Evolutionary conservation across 1,140 invertebrate genomes (phyloP), one percentile per base, ranked within the genome.

Genomic region (Pomacea maculata): DNA sequence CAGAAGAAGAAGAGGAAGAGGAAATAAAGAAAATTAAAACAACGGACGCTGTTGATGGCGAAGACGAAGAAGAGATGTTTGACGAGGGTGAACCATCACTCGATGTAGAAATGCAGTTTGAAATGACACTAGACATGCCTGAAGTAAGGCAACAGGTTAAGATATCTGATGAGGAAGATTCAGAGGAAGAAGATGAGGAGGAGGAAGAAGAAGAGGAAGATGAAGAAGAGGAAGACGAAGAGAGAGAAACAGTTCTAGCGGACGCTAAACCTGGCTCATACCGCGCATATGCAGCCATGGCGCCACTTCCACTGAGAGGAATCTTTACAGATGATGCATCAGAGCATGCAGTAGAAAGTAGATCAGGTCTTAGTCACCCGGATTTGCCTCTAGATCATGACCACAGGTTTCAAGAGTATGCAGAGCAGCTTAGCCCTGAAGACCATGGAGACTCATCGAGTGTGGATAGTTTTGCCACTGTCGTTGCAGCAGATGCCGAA

Each of bases 381-480:
- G 78, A 82, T 65, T 72, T 79, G 63, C 67, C 67, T 70, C 61
- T 81, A 64, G 80, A 77, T 45, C 75, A 55, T 9, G 75, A 78
- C 29, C 34, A 78, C 64, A 73, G 57, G 34, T 68, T 81, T 52
- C 76, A 81, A 11, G 80, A 78, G 19, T 78, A 78, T 52, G 64
- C 75, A 45, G 80, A 81, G 68, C 65, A 70, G 55, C 52, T 74
- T 29, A 82, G 81, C 70, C 87, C 86, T 74, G 89, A 91, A 79
- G 89, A 91, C 84, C 73, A 83, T 63, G 89, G 85, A 19, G 95
- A 96, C 84, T 96, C 96, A 0, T 96, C 96, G 1, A 95, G 94
- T 64, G 95, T 95, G 88, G 96, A 97, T 89, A 97, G 96, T 55
- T 97, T 97, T 92, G 96, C 90, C 70, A 91, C 90, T 75, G 90